Conservation (phyloP, 2,797 vertebrate genomes). For the Anguilla anguilla region DNA sequence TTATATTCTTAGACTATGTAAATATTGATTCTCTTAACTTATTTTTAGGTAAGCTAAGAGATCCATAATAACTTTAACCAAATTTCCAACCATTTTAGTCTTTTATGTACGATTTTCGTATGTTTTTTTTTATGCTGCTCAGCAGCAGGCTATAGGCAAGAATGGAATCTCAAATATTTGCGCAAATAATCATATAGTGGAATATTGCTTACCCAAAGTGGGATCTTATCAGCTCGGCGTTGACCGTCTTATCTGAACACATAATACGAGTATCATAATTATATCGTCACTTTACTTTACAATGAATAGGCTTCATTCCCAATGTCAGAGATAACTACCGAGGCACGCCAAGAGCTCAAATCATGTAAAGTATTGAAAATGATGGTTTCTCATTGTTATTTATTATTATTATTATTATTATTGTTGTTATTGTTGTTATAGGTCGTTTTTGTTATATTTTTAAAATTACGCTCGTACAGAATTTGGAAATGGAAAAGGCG, state of each 20-base stretch:
- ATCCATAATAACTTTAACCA: not conserved
- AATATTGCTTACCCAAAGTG: not conserved
- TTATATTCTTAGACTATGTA: not conserved
- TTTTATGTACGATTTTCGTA: not conserved
- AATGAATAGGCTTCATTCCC: not conserved
- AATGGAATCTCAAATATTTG: conserved; percentile 4
- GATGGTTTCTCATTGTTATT: not conserved
- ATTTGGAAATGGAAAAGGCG: not conserved
- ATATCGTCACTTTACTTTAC: not conserved
- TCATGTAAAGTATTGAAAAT: no score
- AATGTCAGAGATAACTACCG: not conserved
- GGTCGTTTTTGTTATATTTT: not conserved
- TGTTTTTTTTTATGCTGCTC: not conserved
- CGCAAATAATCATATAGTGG: not conserved
- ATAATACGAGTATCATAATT: not conserved
- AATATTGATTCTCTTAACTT: not conserved
- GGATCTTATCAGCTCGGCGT: not conserved
- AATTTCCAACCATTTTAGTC: not conserved
- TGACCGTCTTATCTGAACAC: not conserved
- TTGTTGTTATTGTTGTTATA: not conserved
- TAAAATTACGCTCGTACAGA: not conserved
- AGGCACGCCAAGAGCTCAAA: not conserved
- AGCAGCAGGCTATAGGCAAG: not conserved
- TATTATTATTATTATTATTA: not conserved
- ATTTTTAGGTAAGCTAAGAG: not conserved